Evolutionary conservation across 2,113 vertebrate genomes (phyloP).

Genomic region (human (Homo sapiens)): DNA sequence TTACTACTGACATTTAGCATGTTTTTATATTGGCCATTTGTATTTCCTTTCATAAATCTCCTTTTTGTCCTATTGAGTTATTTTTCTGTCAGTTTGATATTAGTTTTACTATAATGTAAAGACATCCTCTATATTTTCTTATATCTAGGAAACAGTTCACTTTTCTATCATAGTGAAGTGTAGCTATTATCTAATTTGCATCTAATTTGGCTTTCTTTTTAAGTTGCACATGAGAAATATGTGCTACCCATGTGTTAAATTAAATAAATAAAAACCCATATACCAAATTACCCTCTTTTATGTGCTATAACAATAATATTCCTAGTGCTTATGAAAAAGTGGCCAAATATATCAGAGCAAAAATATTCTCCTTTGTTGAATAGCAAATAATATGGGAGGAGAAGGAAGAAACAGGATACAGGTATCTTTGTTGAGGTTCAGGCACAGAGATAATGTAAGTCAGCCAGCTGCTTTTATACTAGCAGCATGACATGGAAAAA

Average conservation of each 20-base stretch:
- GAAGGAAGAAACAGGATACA: neutral
- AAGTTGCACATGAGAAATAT: neutral
- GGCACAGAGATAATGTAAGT: neutral
- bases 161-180: conserved; percentile 4
- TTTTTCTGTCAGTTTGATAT: neutral
- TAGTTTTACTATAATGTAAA: neutral
- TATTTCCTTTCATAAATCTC: neutral
- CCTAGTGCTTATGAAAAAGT: neutral
- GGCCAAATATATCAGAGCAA: neutral
- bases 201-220: conserved; percentile 48
- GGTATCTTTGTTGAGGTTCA: neutral
- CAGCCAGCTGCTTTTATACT: neutral
- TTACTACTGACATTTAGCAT: neutral
- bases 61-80: neutral
- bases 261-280: conserved; percentile 27
- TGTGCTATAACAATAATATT: neutral
- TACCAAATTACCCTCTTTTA: neutral
- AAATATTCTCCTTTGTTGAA: conserved; percentile 32
- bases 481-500: neutral
- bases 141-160: neutral
- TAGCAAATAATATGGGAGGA: neutral
- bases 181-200: conserved; percentile 10
- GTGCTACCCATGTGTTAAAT: neutral
- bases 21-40: neutral
- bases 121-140: neutral